Evolutionary conservation across 2,888 invertebrate genomes (phyloP).

Genomic region (Iphiclides podalirius): DNA sequence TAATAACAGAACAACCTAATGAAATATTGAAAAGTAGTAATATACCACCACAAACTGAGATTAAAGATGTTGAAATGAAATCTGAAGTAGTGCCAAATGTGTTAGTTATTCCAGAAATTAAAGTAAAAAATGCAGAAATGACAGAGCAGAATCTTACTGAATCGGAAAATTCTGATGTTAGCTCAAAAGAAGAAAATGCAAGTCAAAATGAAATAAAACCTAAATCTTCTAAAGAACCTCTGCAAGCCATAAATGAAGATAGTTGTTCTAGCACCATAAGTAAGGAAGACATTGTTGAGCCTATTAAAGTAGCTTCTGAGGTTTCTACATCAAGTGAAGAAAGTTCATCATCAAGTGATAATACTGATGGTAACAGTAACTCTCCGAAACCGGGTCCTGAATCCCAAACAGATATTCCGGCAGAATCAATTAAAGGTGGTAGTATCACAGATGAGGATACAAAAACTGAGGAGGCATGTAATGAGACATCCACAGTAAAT

Average conservation of each 20-base stretch:
- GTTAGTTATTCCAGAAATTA: constrained; percentile 65
- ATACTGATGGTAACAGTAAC: constrained; percentile 68
- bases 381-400: constrained; percentile 56
- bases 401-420: constrained; percentile 12
- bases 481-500: constrained; percentile 1
- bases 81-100: constrained; percentile 27
- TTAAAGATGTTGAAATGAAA: constrained; percentile 26
- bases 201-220: constrained; percentile 31
- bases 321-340: constrained; percentile 68
- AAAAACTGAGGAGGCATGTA: constrained; percentile 22
- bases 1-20: neutral
- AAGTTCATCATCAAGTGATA: constrained; percentile 71
- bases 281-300: constrained; percentile 55
- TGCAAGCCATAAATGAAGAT: constrained; percentile 43
- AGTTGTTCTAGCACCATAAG: constrained; percentile 58
- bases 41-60: neutral
- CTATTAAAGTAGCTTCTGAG: constrained; percentile 58
- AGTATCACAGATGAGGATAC: constrained; percentile 31
- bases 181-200: constrained; percentile 33
- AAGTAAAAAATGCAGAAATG: constrained; percentile 68
- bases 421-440: constrained; percentile 35
- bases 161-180: constrained; percentile 35
- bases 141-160: constrained; percentile 60
- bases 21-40: constrained; percentile 6
- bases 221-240: constrained; percentile 3